Base-by-base conservation (phyloP, 2,797 vertebrate genomes). In the Sebastolobus alascanus region DNA sequence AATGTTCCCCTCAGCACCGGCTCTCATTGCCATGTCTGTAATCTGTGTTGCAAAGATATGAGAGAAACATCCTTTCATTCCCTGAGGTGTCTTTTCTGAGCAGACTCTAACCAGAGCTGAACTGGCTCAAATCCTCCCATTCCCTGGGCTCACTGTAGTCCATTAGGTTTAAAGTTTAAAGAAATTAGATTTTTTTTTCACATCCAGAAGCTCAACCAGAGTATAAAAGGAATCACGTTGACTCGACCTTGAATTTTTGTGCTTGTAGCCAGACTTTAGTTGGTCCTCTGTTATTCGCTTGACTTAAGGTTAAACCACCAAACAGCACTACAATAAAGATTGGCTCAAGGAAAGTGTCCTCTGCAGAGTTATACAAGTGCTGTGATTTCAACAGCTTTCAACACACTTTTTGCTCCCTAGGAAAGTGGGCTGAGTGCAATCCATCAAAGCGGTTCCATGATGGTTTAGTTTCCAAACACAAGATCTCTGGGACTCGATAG, bases 11-110 rank as follows among this genome's bases (percentile, higher is more conserved):
- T 56, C 9, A 88, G 87, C 84, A 29, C 77, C 77, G 58, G 79
- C 80, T 85, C 79, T 85, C 83, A 68, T 56, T 90, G 89, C 88
- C 81, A 86, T 79, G 89, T 84, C 84, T 90, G 85, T 90, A 84
- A 93, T 93, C 90, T 92, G 90, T 84, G 90, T 79, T 46, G 85
- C 80, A 87, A 86, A 90, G 91, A 93, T 88, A 91, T 79, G 88
- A 90, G 80, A 75, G 84, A 85, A 91, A 85, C 88, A 84, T 75
- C 67, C 77, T 75, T 58, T 84, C 63, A 10, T 69, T 87, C 89
- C 90, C 88, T 3, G 64, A 86, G 89, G 91, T 76, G 75, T 73
- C 78, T 79, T 84, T 71, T 80, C 65, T 68, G 84, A 83, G 68
- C 66, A 82, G 80, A 89, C 72, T 82, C 87, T 77, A 82, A 87